Evolutionary conservation across 1,140 invertebrate species (phyloP).

Genomic region (Venustaconcha ellipsiformis): DNA sequence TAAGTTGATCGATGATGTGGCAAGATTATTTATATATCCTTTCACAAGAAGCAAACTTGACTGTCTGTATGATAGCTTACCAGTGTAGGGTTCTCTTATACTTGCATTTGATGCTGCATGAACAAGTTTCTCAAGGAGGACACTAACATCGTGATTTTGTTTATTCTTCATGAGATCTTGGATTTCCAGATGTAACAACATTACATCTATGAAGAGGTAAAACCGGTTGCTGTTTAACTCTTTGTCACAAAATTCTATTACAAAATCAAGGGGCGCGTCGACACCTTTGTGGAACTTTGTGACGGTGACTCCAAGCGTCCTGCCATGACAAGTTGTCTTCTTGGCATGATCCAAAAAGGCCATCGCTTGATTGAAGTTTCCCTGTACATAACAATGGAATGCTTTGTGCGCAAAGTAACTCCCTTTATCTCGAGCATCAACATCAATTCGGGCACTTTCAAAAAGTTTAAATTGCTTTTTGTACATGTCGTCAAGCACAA

Average conservation of each 20-base stretch:
- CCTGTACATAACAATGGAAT: neutral
- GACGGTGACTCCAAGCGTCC: neutral
- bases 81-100: conserved; percentile 4
- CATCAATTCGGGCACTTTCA: no score
- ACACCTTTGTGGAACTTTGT: conserved; percentile 4
- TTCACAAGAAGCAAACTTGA: neutral
- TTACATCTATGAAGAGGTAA: neutral
- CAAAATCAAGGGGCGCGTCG: neutral
- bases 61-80: conserved; percentile 6
- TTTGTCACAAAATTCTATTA: neutral
- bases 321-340: neutral
- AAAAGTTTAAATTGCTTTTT: no score
- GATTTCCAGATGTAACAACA: neutral
- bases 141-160: no score
- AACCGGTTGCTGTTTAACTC: conserved; percentile 2
- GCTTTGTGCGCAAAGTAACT: neutral
- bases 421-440: neutral
- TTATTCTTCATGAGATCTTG: neutral
- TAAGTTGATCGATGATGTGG: neutral
- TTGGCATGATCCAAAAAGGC: neutral
- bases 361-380: neutral
- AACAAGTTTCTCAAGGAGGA: neutral
- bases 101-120: neutral
- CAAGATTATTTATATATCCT: neutral
- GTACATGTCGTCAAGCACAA: neutral